Base-by-base conservation (phyloP, 2,888 invertebrate genomes). In the Osmoderma eremita region DNA sequence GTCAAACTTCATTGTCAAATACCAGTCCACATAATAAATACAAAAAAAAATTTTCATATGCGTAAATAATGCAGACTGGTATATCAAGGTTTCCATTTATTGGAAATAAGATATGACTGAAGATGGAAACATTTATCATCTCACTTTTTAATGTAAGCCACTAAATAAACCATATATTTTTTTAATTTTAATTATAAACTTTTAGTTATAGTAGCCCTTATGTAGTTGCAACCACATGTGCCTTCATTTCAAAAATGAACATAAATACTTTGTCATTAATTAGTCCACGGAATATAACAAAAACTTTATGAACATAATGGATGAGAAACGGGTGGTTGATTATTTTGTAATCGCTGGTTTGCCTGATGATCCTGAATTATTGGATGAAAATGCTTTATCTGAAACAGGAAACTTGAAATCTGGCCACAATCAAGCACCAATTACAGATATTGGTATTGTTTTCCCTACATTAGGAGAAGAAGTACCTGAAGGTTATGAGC, bases 321-420 rank as follows among this genome's bases (percentile, higher is more conserved):
- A 94, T 80, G 94, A 94, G 77, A 87, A 91, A 78, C 87, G 92
- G 82, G 94, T 98, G 71, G 97, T 95, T 20, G 98, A 99, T 85
- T 98, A 98, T 84, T 99, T 99, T 86, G 97, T 99, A 73, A 94
- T 98, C 70, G 97, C 98, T 79, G 98, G 98, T 24, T 86, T 98
- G 80, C 93, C 96, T 13, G 91, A 92, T 70, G 88, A 90, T 78
- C 90, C 92, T 24, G 89, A 92, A 78, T 85, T 90, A 67, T 84
- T 93, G 61, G 91, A 93, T 79, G 90, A 91, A 75, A 88, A 88
- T 74, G 85, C 85, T 69, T 83, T 87, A 71, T 92, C 93, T 69
- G 93, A 93, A 80, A 90, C 91, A 69, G 90, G 91, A 30, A 91
- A 92, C 78, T 87, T 95, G 51, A 94, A 93, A 80, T 89, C 91